These are phyloP conservation scores for Hirudo medicinalis DNA, from an alignment of 1,140 invertebrate genomes.

Conservation along the genomic window DNA sequence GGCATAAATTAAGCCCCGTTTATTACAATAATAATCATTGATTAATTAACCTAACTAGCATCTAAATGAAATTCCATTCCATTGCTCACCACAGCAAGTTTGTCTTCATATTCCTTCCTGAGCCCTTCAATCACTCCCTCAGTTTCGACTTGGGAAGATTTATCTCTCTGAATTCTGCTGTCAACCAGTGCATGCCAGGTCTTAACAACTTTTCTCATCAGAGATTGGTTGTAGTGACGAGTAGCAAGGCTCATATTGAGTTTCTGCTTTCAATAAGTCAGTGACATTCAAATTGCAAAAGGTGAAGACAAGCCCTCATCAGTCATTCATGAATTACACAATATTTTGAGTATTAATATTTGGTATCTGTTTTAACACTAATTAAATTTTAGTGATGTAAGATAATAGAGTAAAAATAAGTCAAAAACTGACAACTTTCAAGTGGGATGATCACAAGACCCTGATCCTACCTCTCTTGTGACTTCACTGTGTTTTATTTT, in stretches of 20 bases:
- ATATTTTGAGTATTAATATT: too few species aligned
- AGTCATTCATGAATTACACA: too few species aligned
- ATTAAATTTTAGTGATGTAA: too few species aligned
- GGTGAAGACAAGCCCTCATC: too few species aligned
- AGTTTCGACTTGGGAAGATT: slow-evolving; percentile 38
- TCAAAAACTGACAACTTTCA: too few species aligned
- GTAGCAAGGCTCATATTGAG: slow-evolving; percentile 32
- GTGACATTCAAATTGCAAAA: too few species aligned
- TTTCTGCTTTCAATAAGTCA: slow-evolving; percentile 22
- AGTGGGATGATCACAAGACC: too few species aligned
- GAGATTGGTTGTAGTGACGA: slow-evolving; percentile 28
- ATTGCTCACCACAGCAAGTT: slow-evolving; percentile 31
- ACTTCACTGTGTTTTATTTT: slow-evolving; percentile 31
- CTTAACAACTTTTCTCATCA: slow-evolving; percentile 30
- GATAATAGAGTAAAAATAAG: too few species aligned
- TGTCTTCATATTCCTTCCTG: slow-evolving; percentile 36
- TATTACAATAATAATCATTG: too few species aligned
- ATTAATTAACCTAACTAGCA: too few species aligned
- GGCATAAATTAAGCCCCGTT: too few species aligned
- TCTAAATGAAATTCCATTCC: not conserved
- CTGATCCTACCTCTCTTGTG: slow-evolving; percentile 28
- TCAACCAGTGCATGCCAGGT: slow-evolving; percentile 34
- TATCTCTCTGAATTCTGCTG: slow-evolving; percentile 35
- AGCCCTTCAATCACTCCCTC: slow-evolving; percentile 38
- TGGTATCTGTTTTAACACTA: too few species aligned